A percentile compares a stretch with the other conserved stretches of the same genome.
phyloP scores from a whole-genome alignment of 2,797 vertebrate species.

The Sternarchorhynchus goeldii region DNA sequence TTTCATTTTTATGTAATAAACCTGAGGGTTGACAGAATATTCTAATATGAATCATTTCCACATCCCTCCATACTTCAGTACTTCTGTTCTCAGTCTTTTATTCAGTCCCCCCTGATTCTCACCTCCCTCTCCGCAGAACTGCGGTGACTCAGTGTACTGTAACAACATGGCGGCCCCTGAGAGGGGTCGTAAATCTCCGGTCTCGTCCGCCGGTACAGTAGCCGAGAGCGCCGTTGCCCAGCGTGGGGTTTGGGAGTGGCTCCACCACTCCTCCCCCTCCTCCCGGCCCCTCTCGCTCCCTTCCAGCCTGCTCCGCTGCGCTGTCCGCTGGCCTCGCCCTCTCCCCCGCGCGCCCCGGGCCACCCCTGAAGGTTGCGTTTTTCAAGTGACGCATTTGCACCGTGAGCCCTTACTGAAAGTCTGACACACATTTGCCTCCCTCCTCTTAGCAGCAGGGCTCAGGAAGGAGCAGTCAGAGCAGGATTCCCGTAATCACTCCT shows the following conservation, averaged over 20 bases:
- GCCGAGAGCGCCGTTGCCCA: slow-evolving; percentile 31
- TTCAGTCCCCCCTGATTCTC: slow-evolving; percentile 5
- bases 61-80: neutral
- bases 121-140: slow-evolving; percentile 23
- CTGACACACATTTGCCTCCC: slow-evolving; percentile 57
- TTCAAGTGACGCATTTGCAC: slow-evolving; percentile 54
- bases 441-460: slow-evolving; percentile 38
- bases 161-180: slow-evolving; percentile 35
- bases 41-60: neutral
- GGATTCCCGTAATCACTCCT: slow-evolving; percentile 50
- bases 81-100: neutral
- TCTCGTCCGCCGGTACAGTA: slow-evolving; percentile 41
- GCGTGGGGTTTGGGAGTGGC: slow-evolving; percentile 20
- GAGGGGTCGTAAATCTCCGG: slow-evolving; percentile 43
- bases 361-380: slow-evolving; percentile 11
- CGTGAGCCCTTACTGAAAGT: slow-evolving; percentile 54
- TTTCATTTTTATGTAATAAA: neutral
- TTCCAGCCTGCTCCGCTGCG: neutral
- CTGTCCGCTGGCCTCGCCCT: no score
- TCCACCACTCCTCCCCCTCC: slow-evolving; percentile 26
- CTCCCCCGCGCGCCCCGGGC: no score
- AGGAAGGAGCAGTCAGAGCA: slow-evolving; percentile 55
- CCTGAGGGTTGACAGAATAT: neutral
- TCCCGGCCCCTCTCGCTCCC: slow-evolving; percentile 35
- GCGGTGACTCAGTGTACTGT: slow-evolving; percentile 41